These are phyloP conservation scores for Nymphalis io DNA, from an alignment of 1,140 invertebrate genomes.

Conservation along the genomic window DNA sequence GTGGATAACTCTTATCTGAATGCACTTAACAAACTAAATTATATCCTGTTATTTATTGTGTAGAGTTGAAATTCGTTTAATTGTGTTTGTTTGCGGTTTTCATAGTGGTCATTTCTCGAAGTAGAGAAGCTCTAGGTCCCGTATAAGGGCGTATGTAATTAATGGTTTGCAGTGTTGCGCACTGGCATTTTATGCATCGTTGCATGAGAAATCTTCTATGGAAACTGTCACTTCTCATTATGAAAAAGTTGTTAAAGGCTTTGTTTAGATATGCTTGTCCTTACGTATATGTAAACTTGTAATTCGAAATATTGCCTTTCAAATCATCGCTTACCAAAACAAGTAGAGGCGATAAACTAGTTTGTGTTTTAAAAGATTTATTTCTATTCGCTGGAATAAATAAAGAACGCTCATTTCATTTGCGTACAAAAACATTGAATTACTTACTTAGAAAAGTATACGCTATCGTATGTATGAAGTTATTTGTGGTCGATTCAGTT, in stretches of 20 bases:
- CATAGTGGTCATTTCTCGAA: constrained; percentile 60
- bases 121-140: constrained; percentile 59
- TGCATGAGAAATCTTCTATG: constrained; percentile 69
- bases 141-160: constrained; percentile 72
- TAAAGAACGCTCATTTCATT: neutral
- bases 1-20: constrained; percentile 57
- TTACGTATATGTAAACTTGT: constrained; percentile 50
- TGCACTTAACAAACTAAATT: constrained; percentile 9
- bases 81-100: constrained; percentile 46
- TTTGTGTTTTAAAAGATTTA: constrained; percentile 28
- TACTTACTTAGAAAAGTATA: constrained; percentile 2
- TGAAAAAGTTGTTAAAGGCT: constrained; percentile 71
- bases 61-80: constrained; percentile 40
- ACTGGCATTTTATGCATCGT: constrained; percentile 70
- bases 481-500: neutral
- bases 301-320: constrained; percentile 31
- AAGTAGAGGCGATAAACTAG: constrained; percentile 7
- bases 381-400: constrained; percentile 19
- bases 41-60: neutral
- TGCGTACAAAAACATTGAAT: constrained; percentile 13
- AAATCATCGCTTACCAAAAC: constrained; percentile 19
- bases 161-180: constrained; percentile 64
- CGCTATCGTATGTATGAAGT: neutral
- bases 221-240: constrained; percentile 71
- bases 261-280: constrained; percentile 56